Base-by-base conservation (phyloP, 2,797 vertebrate genomes). In the Gymnodraco acuticeps region DNA sequence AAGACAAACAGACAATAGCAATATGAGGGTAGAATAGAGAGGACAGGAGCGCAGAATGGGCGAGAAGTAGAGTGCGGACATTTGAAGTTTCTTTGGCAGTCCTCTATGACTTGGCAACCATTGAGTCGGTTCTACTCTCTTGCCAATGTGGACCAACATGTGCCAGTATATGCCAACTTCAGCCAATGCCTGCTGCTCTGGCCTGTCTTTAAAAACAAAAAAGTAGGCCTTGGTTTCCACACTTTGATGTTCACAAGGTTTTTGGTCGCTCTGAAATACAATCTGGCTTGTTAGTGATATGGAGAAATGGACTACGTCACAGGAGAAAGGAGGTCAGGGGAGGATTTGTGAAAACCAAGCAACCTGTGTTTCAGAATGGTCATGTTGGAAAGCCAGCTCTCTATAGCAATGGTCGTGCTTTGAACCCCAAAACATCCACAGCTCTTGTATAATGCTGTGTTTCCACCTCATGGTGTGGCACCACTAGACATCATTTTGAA, bases 1-100 rank as follows among this genome's bases (percentile, higher is more conserved):
- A 52, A 53, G 67, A 47, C 31, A 58, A 47, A 55, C 33, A 73
- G 54, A 77, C 64, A 70, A 74, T 66, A 55, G 31, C n/a, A 19
- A 60, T 16, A 38, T 23, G 41, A 62, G 58, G 73, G 81, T 53
- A 23, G 54, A 75, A 48, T 1, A 27, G 52, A 53, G 53, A 73
- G 64, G 60, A 52, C 48, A 38, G 52, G 47, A 65, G 64, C 64
- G 77, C 0, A 6, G 64, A 80, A 80, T 43, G 55, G 61, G 48
- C 68, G 74, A 67, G 73, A 59, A 84, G 84, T 75, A 82, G 84
- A 88, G 77, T 77, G 68, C 70, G 73, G 83, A 88, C 88, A 90
- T 92, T 89, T 91, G 87, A 88, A 90, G 90, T 89, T 89, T 80
- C 64, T 64, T 83, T 91, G 92, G 92, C 92, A 90, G 89, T 83